Percentiles rank a stretch among this genome's conserved stretches.
Conservation (phyloP, 1,140 invertebrate genomes). For the Nephotettix cincticeps region DNA sequence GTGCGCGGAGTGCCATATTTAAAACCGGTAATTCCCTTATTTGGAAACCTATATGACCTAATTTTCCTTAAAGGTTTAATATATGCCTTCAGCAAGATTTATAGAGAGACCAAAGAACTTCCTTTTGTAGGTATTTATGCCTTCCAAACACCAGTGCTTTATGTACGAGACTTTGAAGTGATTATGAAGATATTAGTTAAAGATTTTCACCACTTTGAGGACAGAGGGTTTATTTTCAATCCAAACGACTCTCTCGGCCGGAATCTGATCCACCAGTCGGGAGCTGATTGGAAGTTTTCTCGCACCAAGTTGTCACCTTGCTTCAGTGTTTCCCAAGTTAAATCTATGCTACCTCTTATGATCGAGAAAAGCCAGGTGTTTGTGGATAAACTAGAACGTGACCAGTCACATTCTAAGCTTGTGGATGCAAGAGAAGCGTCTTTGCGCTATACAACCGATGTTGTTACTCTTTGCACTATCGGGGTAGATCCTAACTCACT, state of each 20-base stretch:
- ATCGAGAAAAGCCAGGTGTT: background rate
- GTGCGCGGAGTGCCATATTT: background rate
- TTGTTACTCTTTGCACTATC: background rate
- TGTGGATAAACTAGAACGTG: background rate
- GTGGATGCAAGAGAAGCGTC: background rate
- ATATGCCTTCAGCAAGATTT: background rate
- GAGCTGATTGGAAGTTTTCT: constrained; percentile 8
- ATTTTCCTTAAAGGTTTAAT: background rate
- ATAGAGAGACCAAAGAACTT: background rate
- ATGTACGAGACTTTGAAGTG: background rate
- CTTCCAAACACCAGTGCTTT: background rate
- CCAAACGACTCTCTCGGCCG: background rate
- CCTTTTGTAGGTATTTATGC: background rate
- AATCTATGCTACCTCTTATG: background rate
- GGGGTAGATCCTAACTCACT: background rate
- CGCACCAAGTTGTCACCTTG: background rate
- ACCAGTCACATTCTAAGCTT: background rate
- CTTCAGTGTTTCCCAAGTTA: background rate
- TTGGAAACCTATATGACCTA: background rate
- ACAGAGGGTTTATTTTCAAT: constrained; percentile 7
- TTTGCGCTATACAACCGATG: constrained; percentile 10
- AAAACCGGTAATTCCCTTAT: background rate
- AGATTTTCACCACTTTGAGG: constrained; percentile 4
- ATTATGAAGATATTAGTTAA: background rate
- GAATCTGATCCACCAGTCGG: constrained; percentile 4